Percentiles rank a stretch among this genome's conserved stretches.
Evolutionary conservation across 2,113 vertebrate species (phyloP).

Genomic region (Geococcyx californianus): DNA sequence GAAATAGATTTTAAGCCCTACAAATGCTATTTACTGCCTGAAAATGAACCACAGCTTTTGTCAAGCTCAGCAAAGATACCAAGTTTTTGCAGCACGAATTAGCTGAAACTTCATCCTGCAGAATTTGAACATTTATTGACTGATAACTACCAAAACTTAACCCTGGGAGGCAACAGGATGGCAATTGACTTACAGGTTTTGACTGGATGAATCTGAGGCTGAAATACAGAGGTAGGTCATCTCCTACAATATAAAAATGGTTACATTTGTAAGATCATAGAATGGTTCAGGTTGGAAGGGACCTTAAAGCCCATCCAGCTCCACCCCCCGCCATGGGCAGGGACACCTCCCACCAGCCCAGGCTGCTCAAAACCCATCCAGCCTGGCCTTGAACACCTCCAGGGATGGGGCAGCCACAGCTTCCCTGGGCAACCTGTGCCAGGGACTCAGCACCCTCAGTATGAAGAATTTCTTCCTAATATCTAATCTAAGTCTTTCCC

Average conservation of each 20-base stretch:
- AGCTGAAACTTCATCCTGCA: not conserved
- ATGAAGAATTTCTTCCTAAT: too few relatives aligned
- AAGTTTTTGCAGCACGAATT: not conserved
- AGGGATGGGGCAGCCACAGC: too few relatives aligned
- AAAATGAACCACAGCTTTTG: not conserved
- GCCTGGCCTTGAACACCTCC: too few relatives aligned
- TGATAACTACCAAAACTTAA: accelerated
- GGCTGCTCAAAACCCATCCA: too few relatives aligned
- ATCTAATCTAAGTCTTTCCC: too few relatives aligned
- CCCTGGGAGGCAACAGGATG: not conserved
- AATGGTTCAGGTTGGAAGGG: too few relatives aligned
- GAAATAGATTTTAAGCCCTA: not conserved
- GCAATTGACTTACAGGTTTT: conserved; percentile 84
- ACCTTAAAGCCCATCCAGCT: too few relatives aligned
- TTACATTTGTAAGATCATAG: not conserved
- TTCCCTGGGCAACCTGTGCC: too few relatives aligned
- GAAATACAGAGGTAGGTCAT: conserved; percentile 88
- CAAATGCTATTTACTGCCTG: not conserved
- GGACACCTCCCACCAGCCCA: too few relatives aligned
- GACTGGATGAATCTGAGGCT: conserved; percentile 83
- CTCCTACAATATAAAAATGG: conserved; percentile 71
- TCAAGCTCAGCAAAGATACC: not conserved
- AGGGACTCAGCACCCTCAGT: too few relatives aligned
- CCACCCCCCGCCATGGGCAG: too few relatives aligned
- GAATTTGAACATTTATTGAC: not conserved